Conservation (phyloP, 2,888 invertebrate genomes). For the Cosmopolites sordidus region DNA sequence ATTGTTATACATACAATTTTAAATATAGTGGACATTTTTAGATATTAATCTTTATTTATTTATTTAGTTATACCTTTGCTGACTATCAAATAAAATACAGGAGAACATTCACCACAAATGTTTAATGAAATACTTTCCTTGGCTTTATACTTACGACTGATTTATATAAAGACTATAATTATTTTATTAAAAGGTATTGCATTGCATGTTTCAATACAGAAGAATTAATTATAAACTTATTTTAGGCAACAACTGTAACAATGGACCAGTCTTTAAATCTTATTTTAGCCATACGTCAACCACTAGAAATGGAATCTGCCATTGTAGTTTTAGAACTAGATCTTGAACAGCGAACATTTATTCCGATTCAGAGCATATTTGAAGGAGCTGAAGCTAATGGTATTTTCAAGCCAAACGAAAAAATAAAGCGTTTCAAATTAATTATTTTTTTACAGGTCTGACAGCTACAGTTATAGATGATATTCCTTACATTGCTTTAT, state of each 20-base stretch:
- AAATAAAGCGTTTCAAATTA: background rate
- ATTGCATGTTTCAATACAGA: no score
- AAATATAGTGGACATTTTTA: no score
- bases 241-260: conserved; percentile 33
- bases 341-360: conserved; percentile 30
- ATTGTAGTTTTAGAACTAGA: conserved; percentile 39
- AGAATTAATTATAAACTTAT: no score
- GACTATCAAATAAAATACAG: no score
- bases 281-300: conserved; percentile 29
- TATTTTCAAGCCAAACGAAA: conserved; percentile 3
- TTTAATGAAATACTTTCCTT: no score
- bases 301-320: conserved; percentile 27
- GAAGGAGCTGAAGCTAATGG: conserved; percentile 28
- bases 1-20: no score
- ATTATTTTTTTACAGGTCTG: conserved; percentile 32
- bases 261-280: conserved; percentile 30
- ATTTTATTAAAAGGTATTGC: no score
- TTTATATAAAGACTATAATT: no score
- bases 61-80: no score
- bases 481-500: conserved; percentile 40
- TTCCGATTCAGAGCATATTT: conserved; percentile 36
- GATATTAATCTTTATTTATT: no score
- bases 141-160: no score
- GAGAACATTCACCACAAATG: no score
- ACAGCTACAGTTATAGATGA: conserved; percentile 34